Percentiles rank a stretch among this genome's conserved stretches.
Conservation (phyloP, 2,888 invertebrate species). For the Protophormia terraenovae region DNA sequence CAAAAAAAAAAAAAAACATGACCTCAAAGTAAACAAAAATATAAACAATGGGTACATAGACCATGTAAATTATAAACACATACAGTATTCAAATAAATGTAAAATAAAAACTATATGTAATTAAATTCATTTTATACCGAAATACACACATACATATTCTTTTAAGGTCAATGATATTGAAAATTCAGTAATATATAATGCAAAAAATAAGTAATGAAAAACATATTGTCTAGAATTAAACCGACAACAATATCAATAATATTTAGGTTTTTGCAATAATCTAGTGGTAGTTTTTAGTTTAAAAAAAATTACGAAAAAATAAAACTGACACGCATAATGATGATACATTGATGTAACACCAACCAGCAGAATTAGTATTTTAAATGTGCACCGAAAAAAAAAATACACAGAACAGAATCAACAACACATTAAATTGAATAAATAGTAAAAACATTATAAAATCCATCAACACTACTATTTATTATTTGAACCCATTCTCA, state of each 20-base stretch:
- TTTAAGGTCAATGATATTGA: slow-evolving; percentile 64
- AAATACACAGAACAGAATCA: slow-evolving; percentile 1
- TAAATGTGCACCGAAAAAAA: neutral
- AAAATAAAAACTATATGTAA: slow-evolving; percentile 7
- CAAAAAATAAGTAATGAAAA: neutral
- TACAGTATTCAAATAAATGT: neutral
- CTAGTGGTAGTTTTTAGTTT: neutral
- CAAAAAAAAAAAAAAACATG: slow-evolving; percentile 42
- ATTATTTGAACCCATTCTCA: slow-evolving; percentile 15
- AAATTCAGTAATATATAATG: slow-evolving; percentile 35
- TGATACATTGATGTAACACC: slow-evolving; percentile 18
- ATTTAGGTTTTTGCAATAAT: slow-evolving; percentile 30
- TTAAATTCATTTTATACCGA: slow-evolving; percentile 40
- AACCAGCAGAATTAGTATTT: slow-evolving; percentile 27
- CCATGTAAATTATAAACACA: neutral
- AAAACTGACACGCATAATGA: slow-evolving; percentile 41
- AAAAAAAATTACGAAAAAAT: neutral
- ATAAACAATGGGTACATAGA: slow-evolving; percentile 35
- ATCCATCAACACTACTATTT: slow-evolving; percentile 34
- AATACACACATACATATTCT: neutral
- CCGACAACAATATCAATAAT: slow-evolving; percentile 22
- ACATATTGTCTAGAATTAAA: slow-evolving; percentile 19
- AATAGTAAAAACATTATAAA: slow-evolving; percentile 26
- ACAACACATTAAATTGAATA: slow-evolving; percentile 45
- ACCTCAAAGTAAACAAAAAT: slow-evolving; percentile 61